Evolutionary conservation across 2,888 invertebrate species (phyloP).

Genomic region (Yponomeuta plumbellus): DNA sequence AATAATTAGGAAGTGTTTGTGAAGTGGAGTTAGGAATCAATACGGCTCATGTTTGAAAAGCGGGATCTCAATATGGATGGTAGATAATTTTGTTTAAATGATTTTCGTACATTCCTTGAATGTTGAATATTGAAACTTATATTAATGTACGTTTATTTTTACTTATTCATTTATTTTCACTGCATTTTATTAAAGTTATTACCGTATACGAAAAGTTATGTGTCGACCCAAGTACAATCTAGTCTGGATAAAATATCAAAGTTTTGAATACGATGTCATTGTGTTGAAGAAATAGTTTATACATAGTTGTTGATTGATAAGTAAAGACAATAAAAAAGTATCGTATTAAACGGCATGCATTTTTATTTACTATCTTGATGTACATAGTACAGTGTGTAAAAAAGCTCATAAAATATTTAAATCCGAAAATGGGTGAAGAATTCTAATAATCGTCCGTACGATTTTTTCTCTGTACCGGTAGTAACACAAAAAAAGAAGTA

Average conservation of each 20-base stretch:
- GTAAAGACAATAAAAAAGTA: slow-evolving; percentile 6
- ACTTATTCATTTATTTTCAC: neutral
- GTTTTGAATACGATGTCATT: neutral
- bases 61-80: neutral
- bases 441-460: too few relatives aligned
- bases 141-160: neutral
- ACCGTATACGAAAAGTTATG: neutral
- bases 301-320: neutral
- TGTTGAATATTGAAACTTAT: neutral
- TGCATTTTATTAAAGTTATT: neutral
- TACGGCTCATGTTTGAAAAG: neutral
- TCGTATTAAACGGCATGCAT: neutral
- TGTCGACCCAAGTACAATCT: neutral
- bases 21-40: neutral
- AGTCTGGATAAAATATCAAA: neutral
- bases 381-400: too few relatives aligned
- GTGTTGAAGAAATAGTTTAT: slow-evolving; percentile 4
- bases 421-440: too few relatives aligned
- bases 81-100: neutral
- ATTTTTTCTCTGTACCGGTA: too few relatives aligned
- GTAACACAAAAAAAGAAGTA: too few relatives aligned
- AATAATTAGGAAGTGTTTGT: neutral
- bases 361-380: neutral
- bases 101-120: neutral
- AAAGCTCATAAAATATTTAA: too few relatives aligned